Percentiles rank a stretch among this genome's conserved stretches.
Conservation (phyloP, 53 echinoderm and acorn worm genomes). For the Echinarachnius parma region DNA sequence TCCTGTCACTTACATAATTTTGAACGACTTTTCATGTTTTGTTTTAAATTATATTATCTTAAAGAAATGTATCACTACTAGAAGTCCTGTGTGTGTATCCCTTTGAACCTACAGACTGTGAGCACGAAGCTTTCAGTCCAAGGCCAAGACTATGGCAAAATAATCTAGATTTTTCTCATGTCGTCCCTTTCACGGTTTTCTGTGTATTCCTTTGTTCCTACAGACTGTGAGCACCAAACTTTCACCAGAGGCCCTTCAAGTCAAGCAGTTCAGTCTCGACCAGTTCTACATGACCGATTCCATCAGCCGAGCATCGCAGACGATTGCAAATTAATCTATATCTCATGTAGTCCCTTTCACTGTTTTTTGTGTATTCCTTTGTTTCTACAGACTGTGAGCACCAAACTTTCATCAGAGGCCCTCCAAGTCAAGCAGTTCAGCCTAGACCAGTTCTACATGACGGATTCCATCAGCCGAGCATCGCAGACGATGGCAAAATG, state of each 20-base stretch:
- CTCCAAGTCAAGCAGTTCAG: constrained; percentile 59
- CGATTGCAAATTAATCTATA: constrained; percentile 99
- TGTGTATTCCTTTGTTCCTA: neutral
- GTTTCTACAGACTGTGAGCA: constrained; percentile 51
- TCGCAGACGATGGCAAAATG: constrained; percentile 99
- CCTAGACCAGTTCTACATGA: constrained; percentile 96
- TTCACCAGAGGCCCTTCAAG: constrained; percentile 61
- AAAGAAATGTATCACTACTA: too few relatives aligned
- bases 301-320: constrained; percentile 94
- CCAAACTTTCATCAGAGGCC: constrained; percentile 61
- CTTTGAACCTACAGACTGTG: too few relatives aligned
- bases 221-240: constrained; percentile 63
- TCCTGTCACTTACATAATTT: too few relatives aligned
- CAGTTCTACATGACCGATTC: constrained; percentile 98
- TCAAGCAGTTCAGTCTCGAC: constrained; percentile 60
- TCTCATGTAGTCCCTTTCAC: neutral
- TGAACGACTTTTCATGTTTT: too few relatives aligned
- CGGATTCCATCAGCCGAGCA: constrained; percentile 93
- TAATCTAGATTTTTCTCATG: too few relatives aligned
- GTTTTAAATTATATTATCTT: too few relatives aligned
- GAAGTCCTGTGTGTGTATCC: too few relatives aligned
- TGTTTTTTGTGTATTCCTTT: neutral
- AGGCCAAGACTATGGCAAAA: too few relatives aligned
- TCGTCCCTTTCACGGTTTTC: neutral
- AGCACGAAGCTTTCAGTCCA: too few relatives aligned